Evolutionary conservation across 2,113 vertebrate species (phyloP), one percentile per base, ranked within the genome.

Genomic region (Cromileptes altivelis): DNA sequence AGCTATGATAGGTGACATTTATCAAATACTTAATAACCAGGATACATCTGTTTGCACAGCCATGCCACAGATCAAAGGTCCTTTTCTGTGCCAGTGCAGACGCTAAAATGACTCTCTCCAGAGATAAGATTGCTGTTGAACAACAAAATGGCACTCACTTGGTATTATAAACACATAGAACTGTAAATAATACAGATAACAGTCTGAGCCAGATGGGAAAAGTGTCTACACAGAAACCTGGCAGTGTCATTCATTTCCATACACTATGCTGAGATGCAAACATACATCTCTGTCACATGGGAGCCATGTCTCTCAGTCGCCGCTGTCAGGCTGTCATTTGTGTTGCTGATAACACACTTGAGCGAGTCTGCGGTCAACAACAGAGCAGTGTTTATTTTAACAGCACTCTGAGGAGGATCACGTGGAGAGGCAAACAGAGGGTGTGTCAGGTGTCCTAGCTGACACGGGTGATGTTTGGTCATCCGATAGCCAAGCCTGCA

Each of bases 31-130:
- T 87, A 85, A 84, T 84, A 85, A 94, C 81, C 94, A 94, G 94
- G 93, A 94, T 94, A 62, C 83, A 85, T 83, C 56, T 95, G 90
- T 95, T 95, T 95, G 92, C 87, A 91, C 87, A 93, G 87, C 57
- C 78, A 85, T 80, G 55, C 23, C 52, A 63, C 56, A 70, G 86
- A 89, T 90, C 89, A 93, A 89, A 91, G 88, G 80, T 92, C 70
- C 57, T 72, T 63, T 73, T 58, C 76, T 67, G 73, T 78, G 72
- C 55, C 73, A 72, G 40, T 11, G 64, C 80, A 80, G 50, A 85
- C 62, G 63, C 74, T 70, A 33, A 69, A 81, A 62, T 75, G 19
- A 75, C n/a, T 47, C 62, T 53, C 17, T 75, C 37, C n/a, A 45
- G 80, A 73, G 30, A 75, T 37, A 33, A 60, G 56, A 69, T 69